phyloP scores from a whole-genome alignment of 1,140 invertebrate genomes.

The Pseudomyrmex dendroicus region DNA sequence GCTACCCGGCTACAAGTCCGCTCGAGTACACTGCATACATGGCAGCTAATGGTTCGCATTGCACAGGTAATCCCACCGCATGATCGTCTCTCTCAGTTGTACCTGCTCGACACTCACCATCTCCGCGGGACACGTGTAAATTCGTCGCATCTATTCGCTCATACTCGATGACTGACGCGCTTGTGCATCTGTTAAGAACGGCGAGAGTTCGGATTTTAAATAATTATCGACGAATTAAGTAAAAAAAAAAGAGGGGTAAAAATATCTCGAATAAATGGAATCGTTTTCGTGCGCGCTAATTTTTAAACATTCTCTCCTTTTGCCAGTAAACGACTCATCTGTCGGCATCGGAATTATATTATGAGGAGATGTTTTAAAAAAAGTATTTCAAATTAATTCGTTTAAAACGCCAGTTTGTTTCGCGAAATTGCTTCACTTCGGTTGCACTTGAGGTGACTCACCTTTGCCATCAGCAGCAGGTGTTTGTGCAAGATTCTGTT shows the following conservation, averaged over 20 bases:
- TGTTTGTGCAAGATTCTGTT: constrained; percentile 54
- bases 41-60: constrained; percentile 73
- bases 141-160: constrained; percentile 60
- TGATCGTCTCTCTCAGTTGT: constrained; percentile 66
- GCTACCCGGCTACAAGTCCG: constrained; percentile 69
- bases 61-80: constrained; percentile 73
- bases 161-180: neutral
- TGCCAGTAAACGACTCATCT: too few relatives aligned
- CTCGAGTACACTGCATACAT: constrained; percentile 76
- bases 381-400: constrained; percentile 8
- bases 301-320: constrained; percentile 3
- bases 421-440: neutral
- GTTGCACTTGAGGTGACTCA: neutral
- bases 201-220: neutral
- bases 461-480: constrained; percentile 25
- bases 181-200: constrained; percentile 5
- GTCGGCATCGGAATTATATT: neutral
- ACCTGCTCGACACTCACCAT: constrained; percentile 66
- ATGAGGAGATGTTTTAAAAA: neutral
- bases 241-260: neutral
- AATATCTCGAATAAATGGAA: constrained; percentile 2
- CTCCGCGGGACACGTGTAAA: constrained; percentile 71
- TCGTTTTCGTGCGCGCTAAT: neutral
- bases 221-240: neutral
- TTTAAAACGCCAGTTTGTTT: neutral